These are phyloP conservation scores for Leptinotarsa tumamoca DNA, from an alignment of 2,888 invertebrate species.

Conservation along the genomic window DNA sequence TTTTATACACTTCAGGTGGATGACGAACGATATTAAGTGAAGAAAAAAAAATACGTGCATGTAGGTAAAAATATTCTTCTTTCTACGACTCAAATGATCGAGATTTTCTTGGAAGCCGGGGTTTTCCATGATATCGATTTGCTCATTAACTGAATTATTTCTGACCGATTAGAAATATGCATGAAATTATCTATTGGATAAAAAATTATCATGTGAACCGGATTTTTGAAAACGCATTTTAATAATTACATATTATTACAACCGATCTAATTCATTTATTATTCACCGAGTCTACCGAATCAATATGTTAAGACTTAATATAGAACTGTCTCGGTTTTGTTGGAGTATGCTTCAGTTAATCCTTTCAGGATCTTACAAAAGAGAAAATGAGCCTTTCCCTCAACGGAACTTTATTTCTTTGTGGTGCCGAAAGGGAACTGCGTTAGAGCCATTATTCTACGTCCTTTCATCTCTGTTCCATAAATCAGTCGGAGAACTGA, in stretches of 20 bases:
- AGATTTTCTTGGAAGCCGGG: too few relatives aligned
- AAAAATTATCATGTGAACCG: background rate
- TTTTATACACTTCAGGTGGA: too few relatives aligned
- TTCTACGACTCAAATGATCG: too few relatives aligned
- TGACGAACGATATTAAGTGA: too few relatives aligned
- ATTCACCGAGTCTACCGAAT: background rate
- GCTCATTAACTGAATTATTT: too few relatives aligned
- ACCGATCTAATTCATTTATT: background rate
- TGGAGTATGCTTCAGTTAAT: constrained; percentile 38
- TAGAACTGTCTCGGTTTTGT: background rate
- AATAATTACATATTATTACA: too few relatives aligned
- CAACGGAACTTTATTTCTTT: constrained; percentile 35
- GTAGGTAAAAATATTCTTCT: too few relatives aligned
- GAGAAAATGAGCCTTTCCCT: constrained; percentile 44
- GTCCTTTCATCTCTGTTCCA: constrained; percentile 35
- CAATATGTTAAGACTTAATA: background rate
- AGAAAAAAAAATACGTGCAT: too few relatives aligned
- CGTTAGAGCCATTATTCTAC: constrained; percentile 31
- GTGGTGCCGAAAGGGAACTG: constrained; percentile 2
- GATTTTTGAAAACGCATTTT: background rate
- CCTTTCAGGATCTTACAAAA: constrained; percentile 27
- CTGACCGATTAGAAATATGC: too few relatives aligned
- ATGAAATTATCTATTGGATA: background rate
- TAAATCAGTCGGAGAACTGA: constrained; percentile 29
- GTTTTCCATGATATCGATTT: too few relatives aligned